A percentile compares a stretch with the other conserved stretches of the same genome.
phyloP scores from a whole-genome alignment of 2,113 vertebrate species.

The Dromaius novaehollandiae region DNA sequence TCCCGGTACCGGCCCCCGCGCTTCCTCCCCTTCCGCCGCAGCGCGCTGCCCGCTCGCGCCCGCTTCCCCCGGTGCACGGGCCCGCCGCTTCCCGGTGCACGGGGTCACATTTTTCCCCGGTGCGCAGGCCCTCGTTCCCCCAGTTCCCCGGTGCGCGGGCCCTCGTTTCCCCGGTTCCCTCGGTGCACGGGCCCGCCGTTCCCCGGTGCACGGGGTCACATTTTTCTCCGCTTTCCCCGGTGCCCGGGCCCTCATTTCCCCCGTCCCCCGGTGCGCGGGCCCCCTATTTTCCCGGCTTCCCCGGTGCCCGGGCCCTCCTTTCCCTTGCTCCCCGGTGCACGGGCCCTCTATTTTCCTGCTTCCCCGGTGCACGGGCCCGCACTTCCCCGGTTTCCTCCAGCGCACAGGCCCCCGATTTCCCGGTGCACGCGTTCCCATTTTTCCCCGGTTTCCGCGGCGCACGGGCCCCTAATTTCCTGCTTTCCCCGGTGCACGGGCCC shows the following conservation, averaged over 20 bases:
- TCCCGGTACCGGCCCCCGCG: background rate
- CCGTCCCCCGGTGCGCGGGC: too few species aligned
- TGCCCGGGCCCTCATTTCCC: background rate
- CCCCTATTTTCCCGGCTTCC: background rate
- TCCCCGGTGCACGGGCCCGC: background rate
- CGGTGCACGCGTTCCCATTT: too few species aligned
- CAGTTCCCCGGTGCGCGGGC: background rate
- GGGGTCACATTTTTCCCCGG: too few species aligned
- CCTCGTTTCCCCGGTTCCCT: background rate
- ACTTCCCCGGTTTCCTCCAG: background rate
- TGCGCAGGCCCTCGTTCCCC: background rate
- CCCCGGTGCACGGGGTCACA: background rate
- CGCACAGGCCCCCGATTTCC: background rate
- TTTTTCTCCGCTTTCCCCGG: background rate
- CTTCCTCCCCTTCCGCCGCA: background rate
- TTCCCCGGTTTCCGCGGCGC: too few species aligned
- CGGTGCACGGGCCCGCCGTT: background rate
- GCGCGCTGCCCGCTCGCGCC: background rate
- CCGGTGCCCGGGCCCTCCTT: too few species aligned
- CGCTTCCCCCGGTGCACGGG: background rate
- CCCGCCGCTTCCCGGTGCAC: too few species aligned
- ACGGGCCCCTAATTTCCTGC: too few species aligned
- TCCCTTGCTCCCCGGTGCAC: too few species aligned
- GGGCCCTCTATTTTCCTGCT: background rate
- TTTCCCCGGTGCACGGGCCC: too few species aligned